Base-by-base conservation (phyloP, 2,888 invertebrate genomes). In the Drosophila merina region DNA sequence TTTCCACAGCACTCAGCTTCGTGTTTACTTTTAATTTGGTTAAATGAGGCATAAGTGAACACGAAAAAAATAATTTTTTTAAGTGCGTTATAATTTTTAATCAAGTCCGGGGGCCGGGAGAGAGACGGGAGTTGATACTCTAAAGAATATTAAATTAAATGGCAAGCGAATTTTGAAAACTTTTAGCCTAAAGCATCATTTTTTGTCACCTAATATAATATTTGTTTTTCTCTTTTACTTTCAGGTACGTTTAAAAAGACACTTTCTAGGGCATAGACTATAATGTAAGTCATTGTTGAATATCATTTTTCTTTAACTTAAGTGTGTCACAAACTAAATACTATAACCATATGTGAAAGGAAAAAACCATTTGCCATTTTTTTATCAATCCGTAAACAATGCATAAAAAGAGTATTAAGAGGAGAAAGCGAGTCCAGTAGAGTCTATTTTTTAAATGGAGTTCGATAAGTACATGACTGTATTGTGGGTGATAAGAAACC, bases 21-120 rank as follows among this genome's bases (percentile, higher is more conserved):
- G 74, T 84, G 84, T 85, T 88, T 85, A 80, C 86, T 83, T 85
- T 85, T 88, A 85, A 85, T 85, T 85, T 88, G 71, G 83, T 87
- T 87, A 86, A 88, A 85, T 85, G 84, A 86, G 86, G 84, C 88
- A 74, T 82, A 77, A 79, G 77, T 84, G 82, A 84, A 68, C 76
- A 77, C 45, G 36, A 45, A 52, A 69, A 49, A 67, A 51, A 64
- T 50, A 72, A 63, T 38, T 80, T 86, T 86, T 86, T 75, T 81
- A 83, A 86, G 81, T 81, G 81, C 74, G 74, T 69, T 81, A 77
- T 80, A 81, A 86, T 81, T 81, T 81, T 84, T 86, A 86, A 81
- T 83, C 84, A 81, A 80, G 77, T 83, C 66, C 56, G 78, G 33
- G 40, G 67, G 30, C n/a, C n/a, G n/a, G n/a, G n/a, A n/a, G 14